Conservation (phyloP, 2,797 vertebrate genomes). For the Kryptolebias ocellatus region DNA sequence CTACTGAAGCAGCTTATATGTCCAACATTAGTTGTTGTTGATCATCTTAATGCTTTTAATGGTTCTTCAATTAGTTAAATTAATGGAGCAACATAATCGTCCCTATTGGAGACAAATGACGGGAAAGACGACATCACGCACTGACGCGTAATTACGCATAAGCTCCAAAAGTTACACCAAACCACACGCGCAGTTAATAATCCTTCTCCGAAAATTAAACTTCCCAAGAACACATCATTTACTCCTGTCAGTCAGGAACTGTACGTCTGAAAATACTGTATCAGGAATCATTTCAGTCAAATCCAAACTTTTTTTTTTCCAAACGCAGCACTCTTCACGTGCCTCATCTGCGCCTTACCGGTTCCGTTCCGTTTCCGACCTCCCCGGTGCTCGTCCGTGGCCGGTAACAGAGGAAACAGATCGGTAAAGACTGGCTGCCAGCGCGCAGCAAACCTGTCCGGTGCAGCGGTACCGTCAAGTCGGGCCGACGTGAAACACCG, state of each 20-base stretch:
- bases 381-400: conserved; percentile 65
- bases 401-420: conserved; percentile 63
- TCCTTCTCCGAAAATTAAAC: conserved; percentile 20
- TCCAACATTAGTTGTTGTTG: no score
- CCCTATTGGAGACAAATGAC: no score
- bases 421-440: conserved; percentile 54
- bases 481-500: not conserved
- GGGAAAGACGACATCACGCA: not conserved
- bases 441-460: conserved; percentile 47
- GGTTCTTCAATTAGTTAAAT: not conserved
- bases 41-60: no score
- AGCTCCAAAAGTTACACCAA: conserved; percentile 3
- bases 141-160: conserved; percentile 58
- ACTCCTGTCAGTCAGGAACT: not conserved
- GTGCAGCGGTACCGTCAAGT: conserved; percentile 39
- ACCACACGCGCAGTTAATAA: not conserved
- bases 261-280: conserved; percentile 19
- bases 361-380: conserved; percentile 61
- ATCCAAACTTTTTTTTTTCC: conserved; percentile 43
- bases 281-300: conserved; percentile 14
- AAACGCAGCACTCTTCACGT: not conserved
- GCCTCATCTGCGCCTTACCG: conserved; percentile 69
- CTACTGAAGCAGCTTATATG: no score
- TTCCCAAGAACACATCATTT: conserved; percentile 21
- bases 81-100: not conserved